Evolutionary conservation across 35 echinoderm and acorn worm species (phyloP), one percentile per base, ranked within the genome.

Genomic region (Diadema setosum): DNA sequence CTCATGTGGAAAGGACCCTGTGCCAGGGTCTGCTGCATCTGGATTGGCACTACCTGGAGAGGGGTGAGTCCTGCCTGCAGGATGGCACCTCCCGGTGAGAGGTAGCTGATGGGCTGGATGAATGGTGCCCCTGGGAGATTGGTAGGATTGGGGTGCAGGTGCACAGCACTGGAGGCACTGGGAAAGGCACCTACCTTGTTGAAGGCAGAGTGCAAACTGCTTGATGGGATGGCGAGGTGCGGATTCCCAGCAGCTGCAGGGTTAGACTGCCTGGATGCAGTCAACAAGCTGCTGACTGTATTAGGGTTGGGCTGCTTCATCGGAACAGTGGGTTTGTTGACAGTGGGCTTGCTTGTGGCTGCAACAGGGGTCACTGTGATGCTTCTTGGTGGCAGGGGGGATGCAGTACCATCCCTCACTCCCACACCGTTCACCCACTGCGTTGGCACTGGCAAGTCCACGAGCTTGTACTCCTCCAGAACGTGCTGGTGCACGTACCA

Each of bases 401-500:
- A 78, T 18, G 37, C 9, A 34, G 39, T 26, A 41, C 73, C 35
- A 18, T 78, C 40, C 26, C 73, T 78, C 40, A 23, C 20, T 0
- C 59, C 81, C 0, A 87, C 90, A 12, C 87, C 42, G 50, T 83
- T 65, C 58, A 84, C 56, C 94, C 94, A 96, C 23, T 84, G 41
- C 34, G 46, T 86, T 29, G 96, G 96, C 3, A 99, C 90, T 4
- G 85, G 89, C 23, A 94, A 43, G 46, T 73, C 70, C 17, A 64
- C 49, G 58, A 94, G 48, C 18, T 92, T 99, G 60, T 92, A 91
- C 30, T 99, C 80, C 30, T 89, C 83, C 1, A 94, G 86, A 15
- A 99, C 35, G 20, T 86, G 43, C 14, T 91, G 37, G 57, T 99
- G 92, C 29, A 99, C 96, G 35, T 99, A 99, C 96, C 96, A 99